Percentiles rank a stretch among this genome's conserved stretches.
These are phyloP conservation scores for Heteromurus nitidus DNA, from an alignment of 2,888 invertebrate genomes.

Conservation along the genomic window DNA sequence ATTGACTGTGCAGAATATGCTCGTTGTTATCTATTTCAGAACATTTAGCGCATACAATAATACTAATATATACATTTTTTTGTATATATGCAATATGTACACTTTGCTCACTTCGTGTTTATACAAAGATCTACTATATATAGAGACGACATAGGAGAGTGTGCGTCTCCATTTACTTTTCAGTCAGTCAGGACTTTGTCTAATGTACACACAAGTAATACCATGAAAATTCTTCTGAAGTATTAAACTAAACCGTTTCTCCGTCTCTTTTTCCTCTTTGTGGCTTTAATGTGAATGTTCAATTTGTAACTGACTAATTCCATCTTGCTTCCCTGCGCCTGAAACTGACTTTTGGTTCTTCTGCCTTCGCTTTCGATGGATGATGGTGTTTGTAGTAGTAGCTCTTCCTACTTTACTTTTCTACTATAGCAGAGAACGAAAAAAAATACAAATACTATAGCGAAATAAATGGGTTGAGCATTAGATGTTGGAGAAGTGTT, in stretches of 20 bases:
- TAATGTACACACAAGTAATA: conserved; percentile 47
- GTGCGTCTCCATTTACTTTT: too few relatives aligned
- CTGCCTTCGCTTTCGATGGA: neutral
- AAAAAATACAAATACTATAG: too few relatives aligned
- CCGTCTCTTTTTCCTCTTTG: conserved; percentile 36
- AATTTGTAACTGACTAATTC: conserved; percentile 60
- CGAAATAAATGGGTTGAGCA: too few relatives aligned
- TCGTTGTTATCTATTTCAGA: conserved; percentile 32
- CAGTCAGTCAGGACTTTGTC: conserved; percentile 32
- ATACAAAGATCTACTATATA: conserved; percentile 16
- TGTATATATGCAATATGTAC: neutral
- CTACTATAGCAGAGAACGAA: too few relatives aligned
- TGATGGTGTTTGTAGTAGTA: too few relatives aligned
- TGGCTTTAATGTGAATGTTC: conserved; percentile 45
- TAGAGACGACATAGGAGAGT: too few relatives aligned
- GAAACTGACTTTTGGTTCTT: neutral
- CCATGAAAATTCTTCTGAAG: conserved; percentile 46
- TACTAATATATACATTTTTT: neutral
- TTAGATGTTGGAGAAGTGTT: too few relatives aligned
- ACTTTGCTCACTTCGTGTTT: neutral
- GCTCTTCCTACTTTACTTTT: too few relatives aligned
- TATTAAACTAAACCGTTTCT: conserved; percentile 50
- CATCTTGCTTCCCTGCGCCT: conserved; percentile 12
- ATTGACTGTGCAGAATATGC: conserved; percentile 38
- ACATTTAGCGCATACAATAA: too few relatives aligned